phyloP scores from a whole-genome alignment of 2,797 vertebrate species.

The Crocidura indochinensis region DNA sequence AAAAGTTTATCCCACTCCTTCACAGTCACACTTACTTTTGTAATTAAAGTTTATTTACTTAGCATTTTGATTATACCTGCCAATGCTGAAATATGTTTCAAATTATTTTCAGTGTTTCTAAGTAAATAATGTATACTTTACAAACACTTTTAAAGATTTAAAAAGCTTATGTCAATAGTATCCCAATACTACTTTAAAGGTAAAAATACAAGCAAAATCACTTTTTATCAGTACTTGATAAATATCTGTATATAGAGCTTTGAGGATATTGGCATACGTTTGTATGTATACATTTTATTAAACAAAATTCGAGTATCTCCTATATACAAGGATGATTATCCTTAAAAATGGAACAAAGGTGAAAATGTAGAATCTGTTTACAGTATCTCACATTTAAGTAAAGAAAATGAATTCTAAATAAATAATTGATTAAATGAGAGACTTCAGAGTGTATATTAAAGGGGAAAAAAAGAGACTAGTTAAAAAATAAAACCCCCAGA shows the following conservation, averaged over 20 bases:
- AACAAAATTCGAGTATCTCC: too few species aligned
- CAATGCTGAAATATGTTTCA: background rate
- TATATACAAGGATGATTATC: too few species aligned
- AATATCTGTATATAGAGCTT: background rate
- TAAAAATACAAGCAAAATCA: slow-evolving; percentile 18
- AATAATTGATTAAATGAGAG: too few species aligned
- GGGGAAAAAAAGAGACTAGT: too few species aligned
- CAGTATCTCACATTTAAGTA: too few species aligned
- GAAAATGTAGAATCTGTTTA: too few species aligned
- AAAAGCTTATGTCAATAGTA: background rate
- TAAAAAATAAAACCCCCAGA: too few species aligned
- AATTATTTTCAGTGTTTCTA: slow-evolving; percentile 24
- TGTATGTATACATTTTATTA: too few species aligned
- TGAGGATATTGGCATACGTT: background rate
- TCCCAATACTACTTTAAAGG: slow-evolving; percentile 45
- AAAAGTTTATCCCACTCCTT: background rate
- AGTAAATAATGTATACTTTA: slow-evolving; percentile 1
- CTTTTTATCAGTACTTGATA: background rate
- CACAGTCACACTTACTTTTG: background rate
- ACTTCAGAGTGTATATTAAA: too few species aligned
- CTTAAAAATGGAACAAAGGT: too few species aligned
- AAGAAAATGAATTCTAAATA: too few species aligned
- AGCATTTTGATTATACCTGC: background rate
- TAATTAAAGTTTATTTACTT: slow-evolving; percentile 43
- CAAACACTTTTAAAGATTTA: background rate